phyloP scores from a whole-genome alignment of 2,888 invertebrate genomes.

The Atrina japonica region DNA sequence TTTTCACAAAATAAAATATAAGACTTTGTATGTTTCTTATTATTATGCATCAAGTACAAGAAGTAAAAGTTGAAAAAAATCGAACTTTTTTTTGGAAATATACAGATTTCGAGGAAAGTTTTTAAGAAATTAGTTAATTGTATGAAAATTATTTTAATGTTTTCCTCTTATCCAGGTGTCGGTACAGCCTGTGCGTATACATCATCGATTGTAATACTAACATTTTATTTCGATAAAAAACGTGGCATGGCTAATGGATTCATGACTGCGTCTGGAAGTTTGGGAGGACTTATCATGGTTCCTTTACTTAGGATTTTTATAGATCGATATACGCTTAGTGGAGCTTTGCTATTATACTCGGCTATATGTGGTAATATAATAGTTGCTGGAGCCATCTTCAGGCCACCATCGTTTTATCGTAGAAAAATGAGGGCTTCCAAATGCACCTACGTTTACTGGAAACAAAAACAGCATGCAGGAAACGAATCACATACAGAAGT shows the following conservation, averaged over 20 bases:
- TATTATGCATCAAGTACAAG: no score
- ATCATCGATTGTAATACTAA: constrained; percentile 4
- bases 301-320: constrained; percentile 18
- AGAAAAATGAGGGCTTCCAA: neutral
- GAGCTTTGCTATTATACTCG: constrained; percentile 23
- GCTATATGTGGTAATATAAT: constrained; percentile 22
- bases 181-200: constrained; percentile 23
- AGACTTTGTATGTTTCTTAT: no score
- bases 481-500: no score
- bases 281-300: constrained; percentile 32
- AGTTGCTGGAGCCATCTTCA: constrained; percentile 14
- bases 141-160: no score
- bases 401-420: constrained; percentile 16
- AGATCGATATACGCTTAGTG: constrained; percentile 30
- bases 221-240: constrained; percentile 37
- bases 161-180: constrained; percentile 3
- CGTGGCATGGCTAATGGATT: constrained; percentile 31
- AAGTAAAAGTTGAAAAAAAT: no score
- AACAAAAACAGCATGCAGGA: no score
- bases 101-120: no score
- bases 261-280: constrained; percentile 28
- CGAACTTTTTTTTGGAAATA: no score
- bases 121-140: no score
- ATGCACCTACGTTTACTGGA: no score
- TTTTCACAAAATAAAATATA: no score